Percentiles rank a stretch among this genome's conserved stretches.
These are phyloP conservation scores for Tachysurus vachellii DNA, from an alignment of 2,113 vertebrate species.

Conservation along the genomic window DNA sequence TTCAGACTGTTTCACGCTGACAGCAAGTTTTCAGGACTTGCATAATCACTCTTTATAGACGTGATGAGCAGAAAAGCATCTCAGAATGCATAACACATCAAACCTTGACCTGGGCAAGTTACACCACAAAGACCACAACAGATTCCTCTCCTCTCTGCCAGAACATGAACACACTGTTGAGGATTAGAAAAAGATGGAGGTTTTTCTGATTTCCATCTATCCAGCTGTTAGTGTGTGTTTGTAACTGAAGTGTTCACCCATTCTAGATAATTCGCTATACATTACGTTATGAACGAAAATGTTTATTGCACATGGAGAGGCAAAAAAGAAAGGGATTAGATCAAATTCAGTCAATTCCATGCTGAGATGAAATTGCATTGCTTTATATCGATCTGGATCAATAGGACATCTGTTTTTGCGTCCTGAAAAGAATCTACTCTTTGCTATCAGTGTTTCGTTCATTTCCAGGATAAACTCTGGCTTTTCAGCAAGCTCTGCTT, in stretches of 20 bases:
- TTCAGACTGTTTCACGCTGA: neutral
- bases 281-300: neutral
- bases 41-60: neutral
- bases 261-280: neutral
- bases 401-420: neutral
- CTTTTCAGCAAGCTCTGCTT: neutral
- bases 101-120: neutral
- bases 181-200: neutral
- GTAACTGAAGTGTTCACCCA: neutral
- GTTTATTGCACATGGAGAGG: neutral
- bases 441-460: neutral
- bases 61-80: neutral
- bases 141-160: neutral
- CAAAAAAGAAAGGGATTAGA: neutral
- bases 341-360: neutral
- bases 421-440: neutral
- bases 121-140: neutral
- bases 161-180: neutral
- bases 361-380: neutral
- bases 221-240: neutral
- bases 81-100: neutral
- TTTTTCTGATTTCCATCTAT: neutral
- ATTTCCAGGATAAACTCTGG: conserved; percentile 42
- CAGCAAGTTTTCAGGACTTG: neutral
- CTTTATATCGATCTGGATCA: conserved; percentile 19